A percentile compares a stretch with the other conserved stretches of the same genome.
Evolutionary conservation across 2,797 vertebrate genomes (phyloP).

Genomic region (Huso huso): DNA sequence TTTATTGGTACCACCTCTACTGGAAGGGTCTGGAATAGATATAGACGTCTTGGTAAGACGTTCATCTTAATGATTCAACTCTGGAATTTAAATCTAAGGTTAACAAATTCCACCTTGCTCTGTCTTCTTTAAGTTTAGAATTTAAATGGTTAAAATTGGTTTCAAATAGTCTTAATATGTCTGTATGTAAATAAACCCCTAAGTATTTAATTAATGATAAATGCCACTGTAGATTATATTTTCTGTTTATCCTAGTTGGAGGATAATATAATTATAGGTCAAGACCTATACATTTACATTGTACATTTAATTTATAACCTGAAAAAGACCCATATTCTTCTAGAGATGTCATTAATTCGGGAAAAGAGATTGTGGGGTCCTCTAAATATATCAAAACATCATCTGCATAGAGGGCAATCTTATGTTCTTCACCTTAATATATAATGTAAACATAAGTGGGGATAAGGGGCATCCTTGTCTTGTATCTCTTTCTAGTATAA

Average conservation of each 20-base stretch:
- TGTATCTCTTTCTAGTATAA: conserved; percentile 10
- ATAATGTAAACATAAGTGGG: conserved; percentile 18
- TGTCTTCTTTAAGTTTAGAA: not conserved
- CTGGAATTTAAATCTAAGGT: conserved; percentile 9
- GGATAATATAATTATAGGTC: too few species aligned
- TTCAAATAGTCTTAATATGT: not conserved
- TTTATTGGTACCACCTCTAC: not conserved
- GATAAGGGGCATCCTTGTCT: conserved; percentile 10
- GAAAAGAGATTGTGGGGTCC: conserved; percentile 3
- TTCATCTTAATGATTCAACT: conserved; percentile 16
- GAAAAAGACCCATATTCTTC: not conserved
- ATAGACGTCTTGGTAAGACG: conserved; percentile 6
- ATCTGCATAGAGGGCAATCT: conserved; percentile 14
- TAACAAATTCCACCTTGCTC: not conserved
- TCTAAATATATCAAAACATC: conserved; percentile 12
- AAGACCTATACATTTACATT: too few species aligned
- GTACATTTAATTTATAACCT: conserved; percentile 11
- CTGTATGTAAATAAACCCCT: conserved; percentile 8
- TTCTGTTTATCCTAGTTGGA: not conserved
- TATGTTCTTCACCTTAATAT: conserved; percentile 4
- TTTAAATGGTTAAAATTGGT: not conserved
- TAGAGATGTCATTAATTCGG: not conserved
- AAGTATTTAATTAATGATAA: conserved; percentile 15
- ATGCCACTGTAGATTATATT: conserved; percentile 10
- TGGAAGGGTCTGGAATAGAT: conserved; percentile 8